A percentile compares a stretch with the other conserved stretches of the same genome.
phyloP scores from a whole-genome alignment of 2,888 invertebrate genomes.

The Campoplex capitator region DNA sequence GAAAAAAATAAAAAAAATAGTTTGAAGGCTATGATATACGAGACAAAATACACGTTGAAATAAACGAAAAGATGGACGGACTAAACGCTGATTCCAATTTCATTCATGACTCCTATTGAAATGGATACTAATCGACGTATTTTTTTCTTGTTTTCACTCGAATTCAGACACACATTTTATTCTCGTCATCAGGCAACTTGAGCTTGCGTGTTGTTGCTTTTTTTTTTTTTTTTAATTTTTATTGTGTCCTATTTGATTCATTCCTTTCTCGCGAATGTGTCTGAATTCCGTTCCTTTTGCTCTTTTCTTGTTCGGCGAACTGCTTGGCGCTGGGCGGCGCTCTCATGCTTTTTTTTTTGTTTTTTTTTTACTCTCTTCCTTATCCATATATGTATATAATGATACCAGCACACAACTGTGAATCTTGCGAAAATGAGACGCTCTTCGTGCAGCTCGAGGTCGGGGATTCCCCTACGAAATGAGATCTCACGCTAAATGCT shows the following conservation, averaged over 20 bases:
- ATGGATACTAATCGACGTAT: neutral
- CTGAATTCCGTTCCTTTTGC: slow-evolving; percentile 25
- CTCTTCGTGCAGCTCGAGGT: slow-evolving; percentile 34
- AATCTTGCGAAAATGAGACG: slow-evolving; percentile 17
- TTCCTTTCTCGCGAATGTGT: neutral
- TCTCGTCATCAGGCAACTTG: neutral
- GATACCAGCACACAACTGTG: slow-evolving; percentile 2
- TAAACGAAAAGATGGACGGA: neutral
- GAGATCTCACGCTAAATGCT: slow-evolving; percentile 72
- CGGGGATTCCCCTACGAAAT: slow-evolving; percentile 63
- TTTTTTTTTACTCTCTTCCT: slow-evolving; percentile 37
- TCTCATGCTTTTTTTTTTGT: slow-evolving; percentile 17
- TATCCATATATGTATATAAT: neutral
- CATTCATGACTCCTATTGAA: neutral
- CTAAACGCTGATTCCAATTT: neutral
- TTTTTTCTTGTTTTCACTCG: neutral
- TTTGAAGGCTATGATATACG: neutral
- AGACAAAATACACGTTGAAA: neutral
- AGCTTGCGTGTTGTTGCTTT: neutral
- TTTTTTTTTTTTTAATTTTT: neutral
- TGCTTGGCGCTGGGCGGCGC: neutral
- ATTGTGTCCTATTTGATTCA: neutral
- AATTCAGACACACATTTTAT: neutral
- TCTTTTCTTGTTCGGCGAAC: neutral
- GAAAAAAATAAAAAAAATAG: neutral